phyloP scores from a whole-genome alignment of 2,888 invertebrate genomes.

The Pheosia gnoma region DNA sequence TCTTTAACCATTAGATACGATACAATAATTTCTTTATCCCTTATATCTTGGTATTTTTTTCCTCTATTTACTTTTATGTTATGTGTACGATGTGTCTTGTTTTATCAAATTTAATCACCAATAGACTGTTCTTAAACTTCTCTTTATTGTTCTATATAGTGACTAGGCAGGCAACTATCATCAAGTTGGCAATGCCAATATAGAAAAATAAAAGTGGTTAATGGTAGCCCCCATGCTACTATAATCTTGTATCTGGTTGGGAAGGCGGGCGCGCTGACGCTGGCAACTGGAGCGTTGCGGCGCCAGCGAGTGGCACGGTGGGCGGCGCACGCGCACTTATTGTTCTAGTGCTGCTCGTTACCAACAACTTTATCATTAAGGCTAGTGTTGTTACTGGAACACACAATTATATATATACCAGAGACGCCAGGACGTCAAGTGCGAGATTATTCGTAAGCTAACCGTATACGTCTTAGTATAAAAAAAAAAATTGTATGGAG shows the following conservation, averaged over 20 bases:
- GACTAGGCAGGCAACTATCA: background rate
- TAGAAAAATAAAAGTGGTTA: background rate
- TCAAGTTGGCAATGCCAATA: background rate
- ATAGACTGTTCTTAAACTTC: too few species aligned
- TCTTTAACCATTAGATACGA: background rate
- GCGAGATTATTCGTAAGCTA: too few species aligned
- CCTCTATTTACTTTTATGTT: too few species aligned
- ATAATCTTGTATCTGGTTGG: constrained; percentile 40
- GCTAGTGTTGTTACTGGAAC: background rate
- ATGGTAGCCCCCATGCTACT: constrained; percentile 19
- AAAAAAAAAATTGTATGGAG: too few species aligned
- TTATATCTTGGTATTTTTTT: too few species aligned
- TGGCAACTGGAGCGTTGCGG: constrained; percentile 77
- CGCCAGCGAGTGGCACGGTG: constrained; percentile 56
- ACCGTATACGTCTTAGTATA: too few species aligned
- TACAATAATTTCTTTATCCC: background rate
- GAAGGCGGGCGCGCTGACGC: constrained; percentile 48
- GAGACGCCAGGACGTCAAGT: too few species aligned
- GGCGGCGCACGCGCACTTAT: constrained; percentile 61
- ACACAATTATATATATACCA: background rate
- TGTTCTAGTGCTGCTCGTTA: constrained; percentile 55
- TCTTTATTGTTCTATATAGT: too few species aligned
- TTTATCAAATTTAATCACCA: too few species aligned
- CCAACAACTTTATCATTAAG: constrained; percentile 51
- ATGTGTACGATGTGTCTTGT: too few species aligned